Percentiles rank a stretch among this genome's conserved stretches.
Evolutionary conservation across 2,888 invertebrate genomes (phyloP).

Genomic region (Drosophila paracracens): DNA sequence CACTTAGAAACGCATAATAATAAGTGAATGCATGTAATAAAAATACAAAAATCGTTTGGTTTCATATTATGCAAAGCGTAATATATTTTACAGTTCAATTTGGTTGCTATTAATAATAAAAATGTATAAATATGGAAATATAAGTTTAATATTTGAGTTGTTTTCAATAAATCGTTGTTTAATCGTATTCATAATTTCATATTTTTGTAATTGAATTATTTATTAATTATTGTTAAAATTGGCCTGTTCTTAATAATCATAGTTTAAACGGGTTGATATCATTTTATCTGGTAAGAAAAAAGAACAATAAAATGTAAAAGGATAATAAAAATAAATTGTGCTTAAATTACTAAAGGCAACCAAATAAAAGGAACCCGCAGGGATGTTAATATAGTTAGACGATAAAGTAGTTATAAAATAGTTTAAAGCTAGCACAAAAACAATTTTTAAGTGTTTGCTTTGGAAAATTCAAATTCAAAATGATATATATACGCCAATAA

Average conservation of each 20-base stretch:
- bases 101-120: not conserved
- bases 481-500: not conserved
- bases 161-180: too few relatives aligned
- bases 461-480: not conserved
- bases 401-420: not conserved
- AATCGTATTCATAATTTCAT: not conserved
- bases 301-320: not conserved
- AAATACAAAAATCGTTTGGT: not conserved
- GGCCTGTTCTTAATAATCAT: not conserved
- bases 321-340: not conserved
- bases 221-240: not conserved
- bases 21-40: not conserved
- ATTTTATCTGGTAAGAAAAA: not conserved
- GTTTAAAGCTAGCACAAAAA: not conserved
- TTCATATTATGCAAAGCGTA: not conserved
- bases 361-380: not conserved
- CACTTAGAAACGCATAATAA: not conserved
- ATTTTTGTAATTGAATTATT: not conserved
- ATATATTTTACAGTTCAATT: not conserved
- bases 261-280: not conserved
- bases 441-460: not conserved
- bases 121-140: too few relatives aligned
- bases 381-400: not conserved
- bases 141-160: not conserved
- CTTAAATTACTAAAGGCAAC: not conserved